Percentiles rank a stretch among this genome's conserved stretches.
Conservation (phyloP, 2,797 vertebrate genomes). For the Notolabrus celidotus region DNA sequence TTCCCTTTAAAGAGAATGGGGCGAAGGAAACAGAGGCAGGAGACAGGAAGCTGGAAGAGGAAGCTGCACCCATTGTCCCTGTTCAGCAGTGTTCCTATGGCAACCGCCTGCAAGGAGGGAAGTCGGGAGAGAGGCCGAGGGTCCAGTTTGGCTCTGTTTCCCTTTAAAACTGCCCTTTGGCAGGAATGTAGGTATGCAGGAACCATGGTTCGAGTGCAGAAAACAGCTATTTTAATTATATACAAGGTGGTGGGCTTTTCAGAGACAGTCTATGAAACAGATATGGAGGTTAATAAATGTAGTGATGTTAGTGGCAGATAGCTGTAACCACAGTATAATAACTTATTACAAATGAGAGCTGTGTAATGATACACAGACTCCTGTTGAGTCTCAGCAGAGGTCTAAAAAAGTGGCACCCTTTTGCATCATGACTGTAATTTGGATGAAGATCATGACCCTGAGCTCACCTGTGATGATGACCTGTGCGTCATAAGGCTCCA, state of each 20-base stretch:
- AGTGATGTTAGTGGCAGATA: neutral
- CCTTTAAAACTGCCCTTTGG: constrained; percentile 57
- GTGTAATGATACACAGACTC: neutral
- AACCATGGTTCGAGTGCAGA: neutral
- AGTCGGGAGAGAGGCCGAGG: constrained; percentile 58
- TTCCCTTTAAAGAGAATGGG: constrained; percentile 89
- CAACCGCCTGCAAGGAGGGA: constrained; percentile 77
- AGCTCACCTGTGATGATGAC: constrained; percentile 95
- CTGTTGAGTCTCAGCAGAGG: too few species aligned
- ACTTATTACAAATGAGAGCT: too few species aligned
- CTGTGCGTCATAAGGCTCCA: constrained; percentile 97
- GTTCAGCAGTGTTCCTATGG: constrained; percentile 85
- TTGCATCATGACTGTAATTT: neutral
- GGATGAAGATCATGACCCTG: neutral
- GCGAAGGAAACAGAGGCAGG: constrained; percentile 91
- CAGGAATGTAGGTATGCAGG: constrained; percentile 10
- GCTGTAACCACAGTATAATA: too few species aligned
- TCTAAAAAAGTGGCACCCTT: neutral
- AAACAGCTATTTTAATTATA: neutral
- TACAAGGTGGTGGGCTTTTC: neutral
- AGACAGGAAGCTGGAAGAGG: constrained; percentile 93
- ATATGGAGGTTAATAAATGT: too few species aligned
- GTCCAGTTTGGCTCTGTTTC: constrained; percentile 39
- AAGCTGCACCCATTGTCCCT: constrained; percentile 92
- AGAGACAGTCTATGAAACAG: neutral